These are phyloP conservation scores for Phymorhynchus buccinoides DNA, from an alignment of 1,140 invertebrate species.

Conservation along the genomic window DNA sequence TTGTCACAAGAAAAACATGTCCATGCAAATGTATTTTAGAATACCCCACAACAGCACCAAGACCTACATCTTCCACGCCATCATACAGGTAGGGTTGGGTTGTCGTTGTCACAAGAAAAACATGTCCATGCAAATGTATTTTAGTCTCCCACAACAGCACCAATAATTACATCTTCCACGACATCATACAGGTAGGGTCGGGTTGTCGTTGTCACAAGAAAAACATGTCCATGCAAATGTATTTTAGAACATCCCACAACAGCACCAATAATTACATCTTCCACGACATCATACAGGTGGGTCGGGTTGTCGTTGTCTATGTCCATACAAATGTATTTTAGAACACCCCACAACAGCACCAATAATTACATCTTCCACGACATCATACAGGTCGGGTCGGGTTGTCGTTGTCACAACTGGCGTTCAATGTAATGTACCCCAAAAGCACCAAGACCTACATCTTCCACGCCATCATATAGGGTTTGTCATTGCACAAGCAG, in stretches of 20 bases:
- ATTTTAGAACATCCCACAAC: conserved; percentile 66
- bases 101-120: too few relatives aligned
- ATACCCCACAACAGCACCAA: conserved; percentile 57
- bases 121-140: too few relatives aligned
- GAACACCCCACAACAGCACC: conserved; percentile 61
- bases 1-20: too few relatives aligned
- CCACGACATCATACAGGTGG: conserved; percentile 71
- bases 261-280: conserved; percentile 59
- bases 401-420: too few relatives aligned
- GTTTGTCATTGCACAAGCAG: too few relatives aligned
- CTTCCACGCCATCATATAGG: conserved; percentile 53
- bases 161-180: conserved; percentile 67
- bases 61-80: conserved; percentile 69
- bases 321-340: too few relatives aligned
- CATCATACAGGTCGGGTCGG: too few relatives aligned
- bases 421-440: too few relatives aligned
- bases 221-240: too few relatives aligned
- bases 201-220: too few relatives aligned
- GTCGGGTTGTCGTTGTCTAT: conserved; percentile 6
- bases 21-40: too few relatives aligned
- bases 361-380: not conserved
- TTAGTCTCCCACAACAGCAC: conserved; percentile 62
- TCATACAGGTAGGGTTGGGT: conserved; percentile 64
- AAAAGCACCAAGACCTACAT: too few relatives aligned
- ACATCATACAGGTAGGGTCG: conserved; percentile 66